Evolutionary conservation across 2,113 vertebrate species (phyloP).

Genomic region (Caracal caracal): DNA sequence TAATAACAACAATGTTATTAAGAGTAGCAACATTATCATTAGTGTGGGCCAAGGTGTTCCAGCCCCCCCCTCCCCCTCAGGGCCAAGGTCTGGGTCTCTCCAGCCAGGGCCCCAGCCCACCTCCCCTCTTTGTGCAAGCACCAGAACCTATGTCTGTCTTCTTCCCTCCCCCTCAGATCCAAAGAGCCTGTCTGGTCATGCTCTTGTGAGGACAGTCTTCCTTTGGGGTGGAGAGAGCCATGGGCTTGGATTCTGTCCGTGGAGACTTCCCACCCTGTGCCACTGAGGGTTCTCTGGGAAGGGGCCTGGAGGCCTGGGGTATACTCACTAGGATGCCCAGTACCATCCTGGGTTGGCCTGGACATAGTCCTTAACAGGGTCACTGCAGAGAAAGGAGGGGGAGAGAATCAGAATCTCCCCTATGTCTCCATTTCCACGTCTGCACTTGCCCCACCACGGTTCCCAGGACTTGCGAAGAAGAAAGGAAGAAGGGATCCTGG

Average conservation of each 20-base stretch:
- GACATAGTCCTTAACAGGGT: slow-evolving; percentile 92
- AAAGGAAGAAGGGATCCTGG: background rate
- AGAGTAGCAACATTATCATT: slow-evolving; percentile 57
- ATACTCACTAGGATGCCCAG: slow-evolving; percentile 97
- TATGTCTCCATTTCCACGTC: background rate
- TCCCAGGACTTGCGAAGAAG: background rate
- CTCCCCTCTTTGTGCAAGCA: background rate
- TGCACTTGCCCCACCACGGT: background rate
- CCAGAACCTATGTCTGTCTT: background rate
- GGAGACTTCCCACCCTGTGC: background rate
- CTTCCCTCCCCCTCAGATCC: background rate
- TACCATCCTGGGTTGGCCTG: slow-evolving; percentile 94
- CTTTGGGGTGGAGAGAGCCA: background rate
- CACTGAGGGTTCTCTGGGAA: background rate
- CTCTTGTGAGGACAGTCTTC: background rate
- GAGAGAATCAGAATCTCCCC: background rate
- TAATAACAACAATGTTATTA: slow-evolving; percentile 60
- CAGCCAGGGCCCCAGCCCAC: background rate
- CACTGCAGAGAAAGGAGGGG: slow-evolving; percentile 83
- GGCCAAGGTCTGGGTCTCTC: background rate
- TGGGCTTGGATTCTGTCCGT: background rate
- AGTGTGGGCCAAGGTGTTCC: slow-evolving; percentile 3
- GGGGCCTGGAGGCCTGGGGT: background rate
- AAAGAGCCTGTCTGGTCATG: background rate
- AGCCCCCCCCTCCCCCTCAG: background rate